Evolutionary conservation across 2,888 invertebrate genomes (phyloP), one percentile per base, ranked within the genome.

Genomic region (Steinernema scapterisci): DNA sequence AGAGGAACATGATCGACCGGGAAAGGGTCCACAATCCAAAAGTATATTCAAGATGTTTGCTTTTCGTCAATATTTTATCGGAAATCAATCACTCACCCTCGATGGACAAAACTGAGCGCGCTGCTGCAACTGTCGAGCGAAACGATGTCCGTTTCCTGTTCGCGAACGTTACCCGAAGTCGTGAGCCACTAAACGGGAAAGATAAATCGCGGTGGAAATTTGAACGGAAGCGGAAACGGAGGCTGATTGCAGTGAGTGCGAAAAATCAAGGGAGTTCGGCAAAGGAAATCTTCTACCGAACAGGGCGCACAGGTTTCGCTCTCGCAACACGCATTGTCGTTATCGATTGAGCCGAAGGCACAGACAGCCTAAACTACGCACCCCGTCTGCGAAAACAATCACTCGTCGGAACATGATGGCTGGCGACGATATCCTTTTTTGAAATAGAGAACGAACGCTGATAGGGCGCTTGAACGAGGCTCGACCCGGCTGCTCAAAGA

Each of bases 101-200:
- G 63, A 13, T 63, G 63, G 63, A 63, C 63, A 63, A 63, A 63
- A 63, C 25, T 74, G 54, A 77, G 74, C 21, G 75, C 76, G 43
- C 79, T 77, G 27, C 70, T 44, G 56, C 81, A 80, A 73, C 81
- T 80, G 70, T 80, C 81, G 56, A 80, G 74, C 21, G 79, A 73
- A 19, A 76, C 71, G 45, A 74, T 72, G 51, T 73, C 77, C 23
- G 71, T 71, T 38, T 63, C 63, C 38, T 63, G 63, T 31, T 63
- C 63, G 63, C 63, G 63, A 31, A 25, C 19, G 31, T 63, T 63
- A 63, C 63, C 63, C 63, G 63, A 63, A 27, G 63, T 63, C 27
- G 63, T 63, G 31, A 63, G 63, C 63, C 63, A 63, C 63, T 63
- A n/a, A 63, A 63, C 23, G 27, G 63, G 63, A 31, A 31, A 27